phyloP scores from a whole-genome alignment of 1,140 invertebrate genomes.

The Drosophila bipectinata region DNA sequence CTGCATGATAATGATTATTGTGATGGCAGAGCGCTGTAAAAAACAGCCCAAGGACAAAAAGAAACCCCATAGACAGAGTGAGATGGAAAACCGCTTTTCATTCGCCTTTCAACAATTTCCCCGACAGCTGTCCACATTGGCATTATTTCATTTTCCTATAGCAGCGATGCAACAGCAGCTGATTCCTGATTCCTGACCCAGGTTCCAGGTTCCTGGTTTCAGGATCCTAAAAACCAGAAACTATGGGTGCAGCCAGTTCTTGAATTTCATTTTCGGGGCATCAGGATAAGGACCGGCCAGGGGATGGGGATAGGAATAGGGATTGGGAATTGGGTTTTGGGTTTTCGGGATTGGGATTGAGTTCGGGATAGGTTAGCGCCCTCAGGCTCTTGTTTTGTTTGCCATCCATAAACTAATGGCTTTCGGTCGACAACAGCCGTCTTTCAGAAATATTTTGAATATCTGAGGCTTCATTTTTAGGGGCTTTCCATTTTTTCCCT shows the following conservation, averaged over 20 bases:
- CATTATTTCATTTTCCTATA: slow-evolving; percentile 56
- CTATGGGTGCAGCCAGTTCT: slow-evolving; percentile 47
- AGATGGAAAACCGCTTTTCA: slow-evolving; percentile 69
- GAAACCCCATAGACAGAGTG: slow-evolving; percentile 25
- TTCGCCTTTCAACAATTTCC: slow-evolving; percentile 76
- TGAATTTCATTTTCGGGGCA: slow-evolving; percentile 53
- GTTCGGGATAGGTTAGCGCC: slow-evolving; percentile 59
- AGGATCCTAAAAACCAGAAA: slow-evolving; percentile 15
- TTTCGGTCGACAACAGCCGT: slow-evolving; percentile 26
- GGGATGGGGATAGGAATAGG: slow-evolving; percentile 4
- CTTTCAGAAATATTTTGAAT: slow-evolving; percentile 57
- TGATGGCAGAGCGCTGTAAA: slow-evolving; percentile 38
- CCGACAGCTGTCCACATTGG: slow-evolving; percentile 79
- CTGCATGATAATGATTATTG: slow-evolving; percentile 51
- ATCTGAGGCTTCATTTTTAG: slow-evolving; percentile 26
- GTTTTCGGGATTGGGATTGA: slow-evolving; percentile 10
- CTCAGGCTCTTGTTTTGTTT: slow-evolving; percentile 64
- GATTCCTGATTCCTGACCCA: slow-evolving; percentile 79
- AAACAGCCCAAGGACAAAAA: slow-evolving; percentile 48
- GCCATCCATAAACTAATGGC: slow-evolving; percentile 73
- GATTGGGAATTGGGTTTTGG: slow-evolving; percentile 8
- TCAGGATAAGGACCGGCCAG: slow-evolving; percentile 16
- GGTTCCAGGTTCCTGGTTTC: slow-evolving; percentile 21
- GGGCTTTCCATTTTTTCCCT: slow-evolving; percentile 1
- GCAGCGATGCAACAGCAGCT: slow-evolving; percentile 61